Evolutionary conservation across 2,113 vertebrate species (phyloP).

Genomic region (Salvelinus namaycush): DNA sequence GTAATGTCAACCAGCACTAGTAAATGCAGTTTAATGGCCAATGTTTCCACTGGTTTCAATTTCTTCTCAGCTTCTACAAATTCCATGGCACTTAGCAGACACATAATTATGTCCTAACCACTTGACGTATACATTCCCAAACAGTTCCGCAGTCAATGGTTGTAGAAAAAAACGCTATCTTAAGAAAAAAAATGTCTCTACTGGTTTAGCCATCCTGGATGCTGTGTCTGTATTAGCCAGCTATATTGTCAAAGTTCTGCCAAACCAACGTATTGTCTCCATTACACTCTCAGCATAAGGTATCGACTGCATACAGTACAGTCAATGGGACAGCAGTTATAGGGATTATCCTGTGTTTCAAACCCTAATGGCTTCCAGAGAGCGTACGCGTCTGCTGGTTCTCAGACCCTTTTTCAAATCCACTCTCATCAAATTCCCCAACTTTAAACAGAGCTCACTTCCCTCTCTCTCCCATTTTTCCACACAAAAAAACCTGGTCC

Average conservation of each 20-base stretch:
- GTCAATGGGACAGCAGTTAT: background rate
- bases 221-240: background rate
- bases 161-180: background rate
- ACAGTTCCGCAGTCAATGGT: background rate
- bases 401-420: background rate
- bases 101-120: background rate
- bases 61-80: slow-evolving; percentile 1
- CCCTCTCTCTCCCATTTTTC: background rate
- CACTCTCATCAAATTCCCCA: slow-evolving; percentile 14
- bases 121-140: background rate
- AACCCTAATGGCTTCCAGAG: slow-evolving; percentile 18
- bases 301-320: background rate
- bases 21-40: background rate
- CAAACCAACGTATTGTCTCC: background rate
- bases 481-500: slow-evolving; percentile 15
- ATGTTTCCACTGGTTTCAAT: slow-evolving; percentile 5
- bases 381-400: slow-evolving; percentile 5
- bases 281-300: background rate
- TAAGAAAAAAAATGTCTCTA: background rate
- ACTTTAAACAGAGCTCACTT: background rate
- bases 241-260: background rate
- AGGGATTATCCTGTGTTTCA: slow-evolving; percentile 1
- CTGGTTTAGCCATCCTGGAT: background rate
- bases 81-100: background rate
- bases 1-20: background rate